These are phyloP conservation scores for Galbula dea DNA, from an alignment of 2,113 vertebrate genomes.

Conservation along the genomic window DNA sequence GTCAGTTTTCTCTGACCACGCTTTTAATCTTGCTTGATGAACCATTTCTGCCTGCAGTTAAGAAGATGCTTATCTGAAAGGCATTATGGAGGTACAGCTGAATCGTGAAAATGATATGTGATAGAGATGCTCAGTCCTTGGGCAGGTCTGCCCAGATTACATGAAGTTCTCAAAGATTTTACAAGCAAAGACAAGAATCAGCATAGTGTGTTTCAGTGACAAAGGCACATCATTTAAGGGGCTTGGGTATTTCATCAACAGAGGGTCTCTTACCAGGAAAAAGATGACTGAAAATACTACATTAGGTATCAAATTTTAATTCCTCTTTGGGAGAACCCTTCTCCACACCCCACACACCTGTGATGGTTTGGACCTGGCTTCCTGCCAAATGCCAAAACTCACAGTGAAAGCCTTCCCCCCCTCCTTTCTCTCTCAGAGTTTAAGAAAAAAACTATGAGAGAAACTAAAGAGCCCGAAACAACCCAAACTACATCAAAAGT, in stretches of 20 bases:
- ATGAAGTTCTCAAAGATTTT: neutral
- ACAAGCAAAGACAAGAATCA: neutral
- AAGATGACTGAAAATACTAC: neutral
- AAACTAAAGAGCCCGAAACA: no score
- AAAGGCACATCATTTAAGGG: neutral
- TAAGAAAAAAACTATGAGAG: no score
- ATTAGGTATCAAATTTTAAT: neutral
- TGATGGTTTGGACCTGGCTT: no score
- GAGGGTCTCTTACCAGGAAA: neutral
- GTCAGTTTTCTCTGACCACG: conserved; percentile 4
- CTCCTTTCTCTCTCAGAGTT: no score
- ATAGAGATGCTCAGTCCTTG: neutral
- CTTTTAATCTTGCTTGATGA: conserved; percentile 37
- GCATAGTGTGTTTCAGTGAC: neutral
- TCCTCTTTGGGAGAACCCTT: neutral
- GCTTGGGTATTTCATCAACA: neutral
- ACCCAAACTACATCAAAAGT: no score
- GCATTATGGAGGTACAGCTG: neutral
- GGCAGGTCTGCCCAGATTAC: neutral
- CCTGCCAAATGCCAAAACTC: no score
- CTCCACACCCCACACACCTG: no score
- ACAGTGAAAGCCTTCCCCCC: no score
- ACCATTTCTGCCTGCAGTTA: conserved; percentile 13
- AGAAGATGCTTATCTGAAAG: neutral
- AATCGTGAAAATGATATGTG: neutral